These are phyloP conservation scores for Caenorhabditis sp. DNA, from an alignment of 2,888 invertebrate genomes.

Conservation along the genomic window DNA sequence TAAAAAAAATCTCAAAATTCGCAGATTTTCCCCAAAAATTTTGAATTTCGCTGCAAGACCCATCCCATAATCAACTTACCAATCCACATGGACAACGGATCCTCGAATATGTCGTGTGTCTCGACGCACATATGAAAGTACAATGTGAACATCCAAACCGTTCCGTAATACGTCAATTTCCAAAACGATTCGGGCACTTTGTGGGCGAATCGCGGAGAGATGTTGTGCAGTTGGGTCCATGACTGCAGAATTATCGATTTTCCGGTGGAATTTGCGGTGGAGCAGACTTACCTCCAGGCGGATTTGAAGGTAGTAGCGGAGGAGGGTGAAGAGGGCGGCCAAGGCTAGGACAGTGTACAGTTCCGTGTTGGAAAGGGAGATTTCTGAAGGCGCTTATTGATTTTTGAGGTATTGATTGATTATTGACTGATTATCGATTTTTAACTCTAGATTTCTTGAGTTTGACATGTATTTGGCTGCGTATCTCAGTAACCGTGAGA, in stretches of 20 bases:
- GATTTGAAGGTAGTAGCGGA: slow-evolving; percentile 68
- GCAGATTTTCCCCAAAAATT: too few species aligned
- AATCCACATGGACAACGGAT: slow-evolving; percentile 83
- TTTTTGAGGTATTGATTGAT: too few species aligned
- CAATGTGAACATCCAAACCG: slow-evolving; percentile 82
- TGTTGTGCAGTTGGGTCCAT: slow-evolving; percentile 58
- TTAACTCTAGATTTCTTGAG: too few species aligned
- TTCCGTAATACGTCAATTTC: slow-evolving; percentile 84
- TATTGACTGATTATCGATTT: too few species aligned
- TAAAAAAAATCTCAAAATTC: too few species aligned
- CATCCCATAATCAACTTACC: slow-evolving; percentile 72
- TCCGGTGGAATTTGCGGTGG: neutral
- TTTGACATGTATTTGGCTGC: too few species aligned
- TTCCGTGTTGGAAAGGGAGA: slow-evolving; percentile 60
- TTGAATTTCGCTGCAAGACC: neutral
- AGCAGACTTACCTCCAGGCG: slow-evolving; percentile 32
- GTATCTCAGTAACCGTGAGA: too few species aligned
- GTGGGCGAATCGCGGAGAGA: slow-evolving; percentile 65
- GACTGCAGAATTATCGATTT: slow-evolving; percentile 29
- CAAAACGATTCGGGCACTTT: slow-evolving; percentile 84
- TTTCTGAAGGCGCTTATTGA: slow-evolving; percentile 59
- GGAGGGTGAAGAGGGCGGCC: slow-evolving; percentile 68
- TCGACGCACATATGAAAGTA: slow-evolving; percentile 83
- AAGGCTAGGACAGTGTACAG: slow-evolving; percentile 62
- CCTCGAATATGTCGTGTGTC: slow-evolving; percentile 81